Conservation (phyloP, 2,113 vertebrate species). For the Galbula dea region DNA sequence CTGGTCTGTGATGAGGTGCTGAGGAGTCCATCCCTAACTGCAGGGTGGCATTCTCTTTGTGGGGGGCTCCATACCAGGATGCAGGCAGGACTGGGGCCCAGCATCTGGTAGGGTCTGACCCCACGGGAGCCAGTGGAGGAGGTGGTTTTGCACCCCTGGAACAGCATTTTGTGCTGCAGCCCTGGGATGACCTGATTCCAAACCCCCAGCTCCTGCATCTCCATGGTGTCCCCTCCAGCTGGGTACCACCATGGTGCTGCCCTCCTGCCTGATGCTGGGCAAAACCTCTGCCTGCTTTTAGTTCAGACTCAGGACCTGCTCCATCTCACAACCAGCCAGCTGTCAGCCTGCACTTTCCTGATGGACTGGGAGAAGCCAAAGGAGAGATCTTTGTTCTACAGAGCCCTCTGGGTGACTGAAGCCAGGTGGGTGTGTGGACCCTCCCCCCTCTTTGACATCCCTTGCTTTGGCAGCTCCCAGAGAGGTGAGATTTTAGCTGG, state of each 20-base stretch:
- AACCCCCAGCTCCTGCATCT: neutral
- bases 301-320: conserved; percentile 28
- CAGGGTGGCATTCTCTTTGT: too few species aligned
- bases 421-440: too few species aligned
- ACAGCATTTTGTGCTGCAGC: neutral
- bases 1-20: too few species aligned
- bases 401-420: neutral
- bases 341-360: neutral
- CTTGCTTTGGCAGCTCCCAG: neutral
- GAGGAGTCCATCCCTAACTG: too few species aligned
- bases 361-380: conserved; percentile 41
- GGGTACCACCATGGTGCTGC: neutral
- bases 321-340: neutral
- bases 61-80: too few species aligned
- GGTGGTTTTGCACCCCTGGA: neutral
- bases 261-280: accelerated
- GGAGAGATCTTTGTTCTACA: neutral
- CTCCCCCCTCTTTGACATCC: neutral
- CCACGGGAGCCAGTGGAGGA: accelerated
- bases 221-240: neutral
- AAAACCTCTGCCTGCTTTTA: neutral
- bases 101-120: neutral
- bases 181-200: neutral
- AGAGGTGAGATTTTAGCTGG: neutral
- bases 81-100: neutral